A percentile compares a stretch with the other conserved stretches of the same genome.
Evolutionary conservation across 2,888 invertebrate species (phyloP).

Genomic region (Aleiodes testaceus): DNA sequence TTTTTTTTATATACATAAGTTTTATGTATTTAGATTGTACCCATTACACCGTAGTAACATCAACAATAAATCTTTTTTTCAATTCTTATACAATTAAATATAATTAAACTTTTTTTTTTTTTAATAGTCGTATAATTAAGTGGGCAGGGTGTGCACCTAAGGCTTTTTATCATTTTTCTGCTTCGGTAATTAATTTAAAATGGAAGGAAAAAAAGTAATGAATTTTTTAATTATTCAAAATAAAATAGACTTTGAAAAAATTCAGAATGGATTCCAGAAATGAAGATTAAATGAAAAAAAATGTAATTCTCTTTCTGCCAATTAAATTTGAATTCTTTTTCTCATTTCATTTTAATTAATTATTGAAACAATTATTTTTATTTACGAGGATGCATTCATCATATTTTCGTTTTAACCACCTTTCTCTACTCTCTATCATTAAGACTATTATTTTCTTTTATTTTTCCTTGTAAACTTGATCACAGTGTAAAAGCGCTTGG

Average conservation of each 20-base stretch:
- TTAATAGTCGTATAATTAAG: constrained; percentile 46
- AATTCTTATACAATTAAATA: constrained; percentile 59
- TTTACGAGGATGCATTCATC: constrained; percentile 58
- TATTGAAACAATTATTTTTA: constrained; percentile 42
- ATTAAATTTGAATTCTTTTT: constrained; percentile 43
- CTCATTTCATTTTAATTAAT: constrained; percentile 16
- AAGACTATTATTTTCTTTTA: constrained; percentile 57
- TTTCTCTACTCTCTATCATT: constrained; percentile 58
- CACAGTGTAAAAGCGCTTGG: constrained; percentile 68
- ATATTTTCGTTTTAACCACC: constrained; percentile 59
- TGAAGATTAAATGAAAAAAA: constrained; percentile 2
- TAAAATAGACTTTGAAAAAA: neutral
- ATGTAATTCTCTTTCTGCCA: constrained; percentile 19
- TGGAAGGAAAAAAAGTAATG: neutral
- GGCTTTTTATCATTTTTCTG: constrained; percentile 54
- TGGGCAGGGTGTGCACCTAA: constrained; percentile 63
- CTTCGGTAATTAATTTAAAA: constrained; percentile 1
- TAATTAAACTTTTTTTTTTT: constrained; percentile 52
- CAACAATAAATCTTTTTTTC: constrained; percentile 62
- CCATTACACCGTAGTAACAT: constrained; percentile 70
- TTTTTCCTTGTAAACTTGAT: constrained; percentile 67
- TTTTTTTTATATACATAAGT: constrained; percentile 61
- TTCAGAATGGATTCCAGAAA: neutral
- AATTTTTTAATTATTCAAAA: neutral
- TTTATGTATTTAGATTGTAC: constrained; percentile 68